A percentile compares a stretch with the other conserved stretches of the same genome.
phyloP scores from a whole-genome alignment of 2,797 vertebrate species.

The Eremophila alpestris region DNA sequence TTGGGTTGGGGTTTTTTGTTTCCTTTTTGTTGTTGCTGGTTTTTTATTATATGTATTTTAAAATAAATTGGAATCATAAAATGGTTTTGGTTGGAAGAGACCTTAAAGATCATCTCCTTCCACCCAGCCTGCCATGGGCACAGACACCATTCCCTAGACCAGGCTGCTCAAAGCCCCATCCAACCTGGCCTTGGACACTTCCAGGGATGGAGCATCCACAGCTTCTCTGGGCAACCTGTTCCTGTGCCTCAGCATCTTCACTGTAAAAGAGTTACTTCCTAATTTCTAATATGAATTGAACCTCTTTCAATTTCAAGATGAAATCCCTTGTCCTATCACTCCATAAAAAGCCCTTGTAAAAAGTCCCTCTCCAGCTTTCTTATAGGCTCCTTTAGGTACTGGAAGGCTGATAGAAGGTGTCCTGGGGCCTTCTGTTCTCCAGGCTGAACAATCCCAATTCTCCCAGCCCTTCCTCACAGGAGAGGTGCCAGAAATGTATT shows the following conservation, averaged over 20 bases:
- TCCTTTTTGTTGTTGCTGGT: neutral
- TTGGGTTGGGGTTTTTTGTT: neutral
- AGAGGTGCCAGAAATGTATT: neutral
- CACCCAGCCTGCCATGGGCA: neutral
- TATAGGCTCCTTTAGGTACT: neutral
- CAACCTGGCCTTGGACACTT: neutral
- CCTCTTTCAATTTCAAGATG: neutral
- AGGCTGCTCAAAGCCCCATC: neutral
- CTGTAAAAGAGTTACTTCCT: neutral
- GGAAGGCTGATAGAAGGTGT: neutral
- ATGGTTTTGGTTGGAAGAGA: neutral
- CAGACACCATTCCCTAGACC: accelerated
- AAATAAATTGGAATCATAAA: neutral
- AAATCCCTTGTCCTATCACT: neutral
- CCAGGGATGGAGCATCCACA: neutral
- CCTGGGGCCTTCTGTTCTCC: neutral
- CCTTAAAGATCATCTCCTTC: neutral
- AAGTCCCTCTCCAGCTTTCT: neutral
- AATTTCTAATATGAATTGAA: neutral
- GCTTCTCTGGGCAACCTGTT: neutral
- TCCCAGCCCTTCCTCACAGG: neutral
- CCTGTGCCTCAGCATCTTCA: neutral
- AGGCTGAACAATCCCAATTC: neutral
- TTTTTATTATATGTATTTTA: neutral
- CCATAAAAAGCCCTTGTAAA: neutral